Evolutionary conservation across 2,888 invertebrate species (phyloP), one percentile per base, ranked within the genome.

Genomic region (Plagodis pulveraria): DNA sequence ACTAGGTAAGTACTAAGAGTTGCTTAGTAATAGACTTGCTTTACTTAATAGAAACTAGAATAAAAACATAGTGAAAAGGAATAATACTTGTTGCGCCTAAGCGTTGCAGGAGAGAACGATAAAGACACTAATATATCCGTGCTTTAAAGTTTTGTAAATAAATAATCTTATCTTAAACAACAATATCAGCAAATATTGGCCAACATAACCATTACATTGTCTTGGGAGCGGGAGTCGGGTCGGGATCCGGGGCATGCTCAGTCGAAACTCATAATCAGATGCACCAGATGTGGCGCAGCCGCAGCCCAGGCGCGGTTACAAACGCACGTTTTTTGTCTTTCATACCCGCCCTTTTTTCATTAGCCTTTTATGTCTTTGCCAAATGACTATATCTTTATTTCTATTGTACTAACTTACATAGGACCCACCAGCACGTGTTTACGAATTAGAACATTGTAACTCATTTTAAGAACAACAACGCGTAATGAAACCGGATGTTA

Each of bases 271-370:
- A 85, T 89, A 89, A 89, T 88, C 86, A 87, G 86, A 87, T 89
- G 89, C 90, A 87, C 87, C 91, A 91, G 89, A 91, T 91, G 91
- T 85, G 86, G 83, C 87, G 86, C 91, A 91, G 88, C 85, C 90
- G 90, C 85, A 85, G 84, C 87, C 80, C 80, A 73, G 79, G 74
- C 78, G 38, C 38, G 7, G 7, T 38, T 9, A 38, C 38, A 6
- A 8, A 76, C 74, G 77, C 76, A 74, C 77, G 78, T 81, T 87
- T 60, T 87, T 88, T 89, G 89, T 84, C 84, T 80, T 80, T 76
- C 77, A 71, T 63, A 58, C 74, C 75, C 69, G 83, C 80, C 81
- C 78, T 80, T 83, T 67, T 70, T 70, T 60, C 54, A 43, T 62
- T 66, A 60, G 60, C 52, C 60, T 33, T 53, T 47, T 54, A 62